A percentile compares a stretch with the other conserved stretches of the same genome.
phyloP scores from a whole-genome alignment of 1,140 invertebrate genomes.

The Anoplophora glabripennis region DNA sequence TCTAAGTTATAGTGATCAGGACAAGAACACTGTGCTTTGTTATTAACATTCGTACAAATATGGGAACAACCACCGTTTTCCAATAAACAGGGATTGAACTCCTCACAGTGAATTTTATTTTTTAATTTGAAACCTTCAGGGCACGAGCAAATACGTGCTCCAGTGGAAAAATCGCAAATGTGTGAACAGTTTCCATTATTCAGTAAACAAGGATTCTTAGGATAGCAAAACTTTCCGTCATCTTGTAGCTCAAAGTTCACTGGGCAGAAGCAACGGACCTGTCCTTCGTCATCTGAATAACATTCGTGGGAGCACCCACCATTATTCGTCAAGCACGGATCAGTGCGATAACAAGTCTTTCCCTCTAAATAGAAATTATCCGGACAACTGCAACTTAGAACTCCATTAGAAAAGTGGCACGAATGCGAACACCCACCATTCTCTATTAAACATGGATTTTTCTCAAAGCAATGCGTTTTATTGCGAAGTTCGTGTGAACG shows the following conservation, averaged over 20 bases:
- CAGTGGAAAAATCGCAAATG: slow-evolving; percentile 28
- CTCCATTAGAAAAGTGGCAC: slow-evolving; percentile 53
- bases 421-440: slow-evolving; percentile 67
- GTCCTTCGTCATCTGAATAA: slow-evolving; percentile 52
- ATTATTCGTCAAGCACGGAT: slow-evolving; percentile 62
- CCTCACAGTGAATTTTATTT: slow-evolving; percentile 48
- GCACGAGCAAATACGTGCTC: slow-evolving; percentile 28
- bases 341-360: slow-evolving; percentile 46
- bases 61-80: slow-evolving; percentile 66
- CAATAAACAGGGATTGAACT: slow-evolving; percentile 26
- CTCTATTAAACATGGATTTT: slow-evolving; percentile 32
- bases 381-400: slow-evolving; percentile 67
- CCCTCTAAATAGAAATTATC: slow-evolving; percentile 63
- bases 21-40: slow-evolving; percentile 55
- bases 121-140: slow-evolving; percentile 23
- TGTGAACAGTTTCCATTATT: slow-evolving; percentile 59
- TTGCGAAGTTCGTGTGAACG: slow-evolving; percentile 29
- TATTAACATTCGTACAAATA: slow-evolving; percentile 49
- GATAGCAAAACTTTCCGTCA: slow-evolving; percentile 50
- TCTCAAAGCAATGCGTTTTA: slow-evolving; percentile 30
- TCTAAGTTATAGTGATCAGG: slow-evolving; percentile 47
- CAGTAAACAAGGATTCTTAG: slow-evolving; percentile 52
- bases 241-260: slow-evolving; percentile 51
- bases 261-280: slow-evolving; percentile 61
- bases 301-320: slow-evolving; percentile 65